These are phyloP conservation scores for Coleophora deauratella DNA, from an alignment of 2,888 invertebrate genomes.

Conservation along the genomic window DNA sequence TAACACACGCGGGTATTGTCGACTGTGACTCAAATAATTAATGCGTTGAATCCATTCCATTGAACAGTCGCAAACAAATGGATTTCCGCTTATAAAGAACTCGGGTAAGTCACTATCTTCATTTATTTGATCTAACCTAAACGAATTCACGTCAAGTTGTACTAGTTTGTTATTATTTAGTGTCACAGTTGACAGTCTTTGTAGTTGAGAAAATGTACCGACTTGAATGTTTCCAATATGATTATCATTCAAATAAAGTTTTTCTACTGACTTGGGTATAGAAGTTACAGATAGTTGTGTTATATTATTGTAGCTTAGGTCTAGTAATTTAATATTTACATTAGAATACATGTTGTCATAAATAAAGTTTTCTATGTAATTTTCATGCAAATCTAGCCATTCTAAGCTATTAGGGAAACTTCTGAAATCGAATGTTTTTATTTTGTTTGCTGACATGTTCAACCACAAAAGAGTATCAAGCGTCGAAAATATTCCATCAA, in stretches of 20 bases:
- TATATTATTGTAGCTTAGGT: slow-evolving; percentile 82
- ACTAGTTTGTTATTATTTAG: slow-evolving; percentile 83
- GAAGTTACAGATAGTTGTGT: slow-evolving; percentile 78
- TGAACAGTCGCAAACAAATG: slow-evolving; percentile 88
- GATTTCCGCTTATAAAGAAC: slow-evolving; percentile 88
- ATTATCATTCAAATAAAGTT: slow-evolving; percentile 83
- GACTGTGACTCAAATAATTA: slow-evolving; percentile 82
- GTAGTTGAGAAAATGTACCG: slow-evolving; percentile 80
- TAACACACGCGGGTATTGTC: slow-evolving; percentile 85
- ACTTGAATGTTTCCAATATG: slow-evolving; percentile 79
- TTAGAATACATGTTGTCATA: slow-evolving; percentile 71
- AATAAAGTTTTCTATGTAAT: slow-evolving; percentile 78
- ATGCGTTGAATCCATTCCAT: slow-evolving; percentile 91
- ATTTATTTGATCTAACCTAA: slow-evolving; percentile 79
- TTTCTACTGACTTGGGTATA: slow-evolving; percentile 82
- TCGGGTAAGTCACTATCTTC: slow-evolving; percentile 82
- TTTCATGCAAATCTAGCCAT: slow-evolving; percentile 86
- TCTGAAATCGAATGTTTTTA: slow-evolving; percentile 84
- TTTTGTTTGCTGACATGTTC: slow-evolving; percentile 85
- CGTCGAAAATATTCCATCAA: slow-evolving; percentile 81
- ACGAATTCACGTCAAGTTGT: slow-evolving; percentile 81
- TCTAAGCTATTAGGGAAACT: slow-evolving; percentile 82
- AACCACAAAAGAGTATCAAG: slow-evolving; percentile 83
- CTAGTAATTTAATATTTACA: slow-evolving; percentile 80
- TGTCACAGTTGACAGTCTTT: slow-evolving; percentile 81